Percentiles rank a stretch among this genome's conserved stretches.
These are phyloP conservation scores for Plutella xylostella DNA, from an alignment of 2,888 invertebrate genomes.

Conservation along the genomic window DNA sequence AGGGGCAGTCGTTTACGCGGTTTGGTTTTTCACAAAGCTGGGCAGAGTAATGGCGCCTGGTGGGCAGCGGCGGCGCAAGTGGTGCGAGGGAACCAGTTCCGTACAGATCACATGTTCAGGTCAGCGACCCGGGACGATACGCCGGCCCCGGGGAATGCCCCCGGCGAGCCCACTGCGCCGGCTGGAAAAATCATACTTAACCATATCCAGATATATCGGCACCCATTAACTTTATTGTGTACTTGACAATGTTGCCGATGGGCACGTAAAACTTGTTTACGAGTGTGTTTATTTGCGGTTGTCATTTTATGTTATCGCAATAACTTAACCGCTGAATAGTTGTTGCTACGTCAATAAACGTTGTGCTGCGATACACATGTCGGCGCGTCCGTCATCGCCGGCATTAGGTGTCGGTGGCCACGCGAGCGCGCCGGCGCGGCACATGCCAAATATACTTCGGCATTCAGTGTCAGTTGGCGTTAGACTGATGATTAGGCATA, in stretches of 20 bases:
- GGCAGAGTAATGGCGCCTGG: conserved; percentile 27
- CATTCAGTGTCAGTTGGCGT: conserved; percentile 4
- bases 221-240: neutral
- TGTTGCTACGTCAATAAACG: neutral
- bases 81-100: conserved; percentile 58
- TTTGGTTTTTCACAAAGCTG: conserved; percentile 6
- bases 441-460: neutral
- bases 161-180: conserved; percentile 24
- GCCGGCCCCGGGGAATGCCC: conserved; percentile 30
- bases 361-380: neutral
- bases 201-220: neutral
- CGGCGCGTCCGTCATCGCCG: neutral
- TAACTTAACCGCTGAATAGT: neutral
- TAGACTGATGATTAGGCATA: conserved; percentile 14
- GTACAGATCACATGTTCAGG: conserved; percentile 54
- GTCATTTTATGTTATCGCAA: no score
- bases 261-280: no score
- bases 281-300: no score
- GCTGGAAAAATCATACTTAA: conserved; percentile 20
- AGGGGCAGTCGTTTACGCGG: no score
- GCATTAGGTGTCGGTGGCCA: neutral
- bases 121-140: conserved; percentile 50
- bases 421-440: neutral
- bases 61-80: conserved; percentile 36
- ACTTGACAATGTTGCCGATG: neutral